These are phyloP conservation scores for Heliconius nattereri DNA, from an alignment of 1,140 invertebrate species.

Conservation along the genomic window DNA sequence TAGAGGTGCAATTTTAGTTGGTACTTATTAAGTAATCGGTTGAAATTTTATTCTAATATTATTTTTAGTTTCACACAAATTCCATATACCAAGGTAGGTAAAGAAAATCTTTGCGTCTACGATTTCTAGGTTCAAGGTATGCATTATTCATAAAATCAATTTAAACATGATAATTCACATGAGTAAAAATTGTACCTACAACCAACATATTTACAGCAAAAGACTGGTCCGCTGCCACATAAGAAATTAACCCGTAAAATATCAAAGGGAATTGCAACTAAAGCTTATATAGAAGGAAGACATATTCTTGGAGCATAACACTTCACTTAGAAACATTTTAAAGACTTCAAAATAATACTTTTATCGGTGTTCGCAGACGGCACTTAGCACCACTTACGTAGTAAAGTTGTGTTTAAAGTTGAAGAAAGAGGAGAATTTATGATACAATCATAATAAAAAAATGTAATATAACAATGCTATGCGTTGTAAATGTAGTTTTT, in stretches of 20 bases:
- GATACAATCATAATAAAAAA: conserved; percentile 33
- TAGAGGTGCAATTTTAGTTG: not conserved
- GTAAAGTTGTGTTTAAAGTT: conserved; percentile 45
- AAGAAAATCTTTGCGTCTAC: too few species aligned
- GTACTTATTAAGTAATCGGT: not conserved
- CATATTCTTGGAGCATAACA: conserved; percentile 26
- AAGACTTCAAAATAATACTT: conserved; percentile 44
- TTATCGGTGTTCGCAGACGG: conserved; percentile 44
- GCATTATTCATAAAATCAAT: too few species aligned
- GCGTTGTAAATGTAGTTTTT: conserved; percentile 14
- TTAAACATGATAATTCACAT: too few species aligned
- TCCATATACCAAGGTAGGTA: too few species aligned
- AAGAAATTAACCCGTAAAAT: not conserved
- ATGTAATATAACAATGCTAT: not conserved
- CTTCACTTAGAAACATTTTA: conserved; percentile 38
- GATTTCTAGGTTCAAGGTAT: too few species aligned
- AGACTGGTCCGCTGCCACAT: too few species aligned
- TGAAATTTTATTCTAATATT: too few species aligned
- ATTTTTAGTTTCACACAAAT: too few species aligned
- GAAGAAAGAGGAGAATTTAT: conserved; percentile 33
- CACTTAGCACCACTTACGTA: conserved; percentile 45
- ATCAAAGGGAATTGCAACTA: not conserved
- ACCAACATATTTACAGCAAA: too few species aligned
- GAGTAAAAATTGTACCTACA: too few species aligned
- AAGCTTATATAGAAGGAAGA: conserved; percentile 11